Conservation (phyloP, 2,797 vertebrate genomes). For the Chaetophractus vellerosus region DNA sequence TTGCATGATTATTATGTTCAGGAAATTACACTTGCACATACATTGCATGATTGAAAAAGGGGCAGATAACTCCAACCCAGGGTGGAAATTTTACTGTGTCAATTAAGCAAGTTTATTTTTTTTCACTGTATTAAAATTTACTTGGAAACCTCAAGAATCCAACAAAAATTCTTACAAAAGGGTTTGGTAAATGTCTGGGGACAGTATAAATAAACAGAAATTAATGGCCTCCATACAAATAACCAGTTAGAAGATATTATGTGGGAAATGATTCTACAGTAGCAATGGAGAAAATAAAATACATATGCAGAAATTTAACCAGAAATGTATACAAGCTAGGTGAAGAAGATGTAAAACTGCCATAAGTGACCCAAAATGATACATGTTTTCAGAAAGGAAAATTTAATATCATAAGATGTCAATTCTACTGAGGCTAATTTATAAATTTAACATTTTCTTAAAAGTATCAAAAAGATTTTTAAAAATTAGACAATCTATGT, state of each 20-base stretch:
- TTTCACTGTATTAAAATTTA: background rate
- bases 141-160: background rate
- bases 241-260: background rate
- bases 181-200: background rate
- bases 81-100: too few species aligned
- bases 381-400: conserved; percentile 30
- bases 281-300: background rate
- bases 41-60: too few species aligned
- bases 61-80: too few species aligned
- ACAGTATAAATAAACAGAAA: conserved; percentile 5
- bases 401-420: background rate
- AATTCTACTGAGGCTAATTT: background rate
- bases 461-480: background rate
- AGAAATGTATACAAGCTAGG: background rate
- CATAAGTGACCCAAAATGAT: background rate
- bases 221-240: background rate
- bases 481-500: background rate
- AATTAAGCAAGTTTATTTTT: too few species aligned
- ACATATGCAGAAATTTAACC: background rate
- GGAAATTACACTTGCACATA: too few species aligned
- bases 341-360: background rate
- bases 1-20: too few species aligned
- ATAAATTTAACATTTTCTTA: background rate
- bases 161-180: background rate
- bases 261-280: background rate